Evolutionary conservation across 1,140 invertebrate species (phyloP), one percentile per base, ranked within the genome.

Genomic region (Bathynomus jamesi): DNA sequence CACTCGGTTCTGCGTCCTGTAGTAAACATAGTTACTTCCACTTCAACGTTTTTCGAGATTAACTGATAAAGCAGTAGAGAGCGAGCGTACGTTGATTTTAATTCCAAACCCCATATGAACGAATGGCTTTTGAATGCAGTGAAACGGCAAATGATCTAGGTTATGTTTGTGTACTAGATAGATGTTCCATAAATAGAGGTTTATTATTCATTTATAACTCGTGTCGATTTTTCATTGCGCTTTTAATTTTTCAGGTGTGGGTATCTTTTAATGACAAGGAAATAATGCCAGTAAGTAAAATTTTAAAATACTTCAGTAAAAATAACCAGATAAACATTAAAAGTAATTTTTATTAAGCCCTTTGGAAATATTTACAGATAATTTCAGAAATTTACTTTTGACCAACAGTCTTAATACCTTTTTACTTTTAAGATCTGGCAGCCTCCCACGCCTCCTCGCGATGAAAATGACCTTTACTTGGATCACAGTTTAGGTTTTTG

Each of bases 391-490:
- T 40, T 53, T 28, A 70, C n/a, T 75, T 67, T 78, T 28, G 46
- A 68, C 21, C 66, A 60, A 64, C 1, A 63, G 72, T 74, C 28
- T 11, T 65, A 53, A 71, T 74, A 71, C 30, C 72, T 28, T 69
- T 60, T 62, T 27, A 29, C 61, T 73, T n/a, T 79, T 75, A 82
- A 96, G 95, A 89, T 96, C 85, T 98, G 95, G 94, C 90, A 91
- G 78, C 95, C 95, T 71, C 95, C 94, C 70, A 96, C 94, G 13
- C 94, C 95, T 73, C 94, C 95, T 4, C 89, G 91, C 79, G 90
- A 91, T 81, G 92, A 95, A 76, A 90, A 89, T 81, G 94, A 97
- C 81, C 87, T 95, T 10, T 96, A 96, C 83, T 89, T 96, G 71
- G 94, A 97, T 82, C 87, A 89, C 78, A 89, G 90, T 62, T 81